phyloP scores from a whole-genome alignment of 2,113 vertebrate species.

The Saccopteryx bilineata region DNA sequence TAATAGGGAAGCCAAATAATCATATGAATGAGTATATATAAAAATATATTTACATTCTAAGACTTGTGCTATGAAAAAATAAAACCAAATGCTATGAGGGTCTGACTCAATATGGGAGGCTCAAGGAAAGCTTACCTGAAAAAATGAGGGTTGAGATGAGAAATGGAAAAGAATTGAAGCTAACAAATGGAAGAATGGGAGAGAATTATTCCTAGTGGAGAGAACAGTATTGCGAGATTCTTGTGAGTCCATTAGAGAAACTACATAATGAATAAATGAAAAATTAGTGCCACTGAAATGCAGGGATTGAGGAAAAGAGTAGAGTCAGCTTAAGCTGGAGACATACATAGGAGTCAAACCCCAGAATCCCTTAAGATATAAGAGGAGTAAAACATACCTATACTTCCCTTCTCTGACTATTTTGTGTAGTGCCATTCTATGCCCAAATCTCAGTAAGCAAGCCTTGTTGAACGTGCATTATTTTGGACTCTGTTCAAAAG shows the following conservation, averaged over 20 bases:
- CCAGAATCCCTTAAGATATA: background rate
- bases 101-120: background rate
- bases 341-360: background rate
- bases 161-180: background rate
- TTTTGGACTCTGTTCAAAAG: background rate
- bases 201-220: background rate
- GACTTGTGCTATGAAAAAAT: background rate
- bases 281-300: background rate
- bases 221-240: background rate
- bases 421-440: background rate
- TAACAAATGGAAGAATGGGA: background rate
- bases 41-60: slow-evolving; percentile 30
- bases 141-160: background rate
- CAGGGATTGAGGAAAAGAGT: background rate
- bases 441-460: background rate
- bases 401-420: background rate
- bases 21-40: background rate
- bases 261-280: background rate
- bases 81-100: background rate
- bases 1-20: background rate
- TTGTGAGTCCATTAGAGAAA: background rate
- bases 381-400: slow-evolving; percentile 20
- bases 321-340: background rate
- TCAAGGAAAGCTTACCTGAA: background rate
- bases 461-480: background rate